Percentiles rank a stretch among this genome's conserved stretches.
Evolutionary conservation across 2,113 vertebrate genomes (phyloP).

Genomic region (Phrynosoma platyrhinos): DNA sequence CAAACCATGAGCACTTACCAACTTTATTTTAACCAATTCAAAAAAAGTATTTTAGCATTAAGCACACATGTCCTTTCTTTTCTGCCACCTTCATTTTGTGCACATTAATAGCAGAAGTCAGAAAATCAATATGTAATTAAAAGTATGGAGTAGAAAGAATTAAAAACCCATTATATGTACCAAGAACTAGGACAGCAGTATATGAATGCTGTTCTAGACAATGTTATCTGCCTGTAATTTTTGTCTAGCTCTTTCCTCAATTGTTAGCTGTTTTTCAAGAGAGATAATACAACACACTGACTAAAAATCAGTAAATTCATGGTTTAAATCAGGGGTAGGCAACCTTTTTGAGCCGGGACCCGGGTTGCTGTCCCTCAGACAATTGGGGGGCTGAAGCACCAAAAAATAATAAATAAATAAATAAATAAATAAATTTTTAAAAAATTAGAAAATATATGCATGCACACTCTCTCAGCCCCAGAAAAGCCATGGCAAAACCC

Average conservation of each 20-base stretch:
- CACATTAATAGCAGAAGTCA: background rate
- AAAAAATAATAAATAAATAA: no score
- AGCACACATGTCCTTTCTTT: background rate
- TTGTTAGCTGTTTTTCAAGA: background rate
- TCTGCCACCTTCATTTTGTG: background rate
- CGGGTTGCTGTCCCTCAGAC: no score
- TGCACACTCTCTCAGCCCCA: no score
- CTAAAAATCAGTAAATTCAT: background rate
- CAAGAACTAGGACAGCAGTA: slow-evolving; percentile 4
- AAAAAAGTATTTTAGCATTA: background rate
- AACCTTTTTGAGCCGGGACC: no score
- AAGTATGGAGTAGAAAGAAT: background rate
- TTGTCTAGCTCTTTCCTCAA: background rate
- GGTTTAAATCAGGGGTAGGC: background rate
- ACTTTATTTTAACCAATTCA: background rate
- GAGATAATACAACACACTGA: background rate
- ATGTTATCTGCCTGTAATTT: background rate
- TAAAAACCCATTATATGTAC: background rate
- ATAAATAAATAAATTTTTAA: no score
- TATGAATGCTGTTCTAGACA: background rate
- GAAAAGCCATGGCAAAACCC: no score
- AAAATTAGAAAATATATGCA: no score
- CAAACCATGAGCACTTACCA: background rate
- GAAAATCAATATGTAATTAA: background rate
- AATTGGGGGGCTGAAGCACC: no score